Evolutionary conservation across 2,888 invertebrate species (phyloP).

Genomic region (Enoplolaimus lenunculus): DNA sequence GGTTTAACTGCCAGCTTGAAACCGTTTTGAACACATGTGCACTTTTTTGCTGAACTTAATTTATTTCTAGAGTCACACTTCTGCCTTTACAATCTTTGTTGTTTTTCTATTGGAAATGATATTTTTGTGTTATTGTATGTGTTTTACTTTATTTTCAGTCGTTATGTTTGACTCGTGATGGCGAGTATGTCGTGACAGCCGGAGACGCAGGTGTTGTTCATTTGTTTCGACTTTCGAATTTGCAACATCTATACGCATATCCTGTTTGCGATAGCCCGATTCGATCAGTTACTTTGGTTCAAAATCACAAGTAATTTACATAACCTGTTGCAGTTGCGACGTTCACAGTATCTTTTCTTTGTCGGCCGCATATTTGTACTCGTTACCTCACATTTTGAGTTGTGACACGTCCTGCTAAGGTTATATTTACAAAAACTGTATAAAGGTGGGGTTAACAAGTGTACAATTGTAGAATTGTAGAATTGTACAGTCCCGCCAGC

Average conservation of each 20-base stretch:
- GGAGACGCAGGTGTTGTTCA: constrained; percentile 92
- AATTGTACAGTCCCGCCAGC: no score
- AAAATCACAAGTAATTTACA: constrained; percentile 77
- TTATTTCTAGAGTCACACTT: background rate
- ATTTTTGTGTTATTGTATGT: constrained; percentile 12
- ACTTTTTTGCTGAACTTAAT: no score
- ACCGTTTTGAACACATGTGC: no score
- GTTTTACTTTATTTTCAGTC: constrained; percentile 20
- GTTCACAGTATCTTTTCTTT: no score
- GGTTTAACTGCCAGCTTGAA: no score
- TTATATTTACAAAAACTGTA: no score
- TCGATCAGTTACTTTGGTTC: constrained; percentile 73
- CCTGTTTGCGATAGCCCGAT: constrained; percentile 82
- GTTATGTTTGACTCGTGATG: constrained; percentile 66
- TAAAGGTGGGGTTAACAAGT: no score
- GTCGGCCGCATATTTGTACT: no score
- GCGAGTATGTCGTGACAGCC: constrained; percentile 94
- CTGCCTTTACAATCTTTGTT: background rate
- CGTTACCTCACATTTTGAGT: no score
- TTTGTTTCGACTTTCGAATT: constrained; percentile 92
- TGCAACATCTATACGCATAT: constrained; percentile 90
- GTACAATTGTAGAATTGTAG: no score
- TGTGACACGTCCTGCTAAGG: no score
- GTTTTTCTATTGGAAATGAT: background rate
- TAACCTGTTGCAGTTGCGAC: no score